Evolutionary conservation across 2,113 vertebrate species (phyloP).

Genomic region (human (Homo sapiens)): GRCh38 chr1:50122001-50122500

Average conservation of each 20-base stretch:
- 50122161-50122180: slow-evolving; percentile 37
- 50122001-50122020: slow-evolving; percentile 16
- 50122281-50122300: not conserved
- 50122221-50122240: not conserved
- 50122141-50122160: not conserved
- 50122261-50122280: not conserved
- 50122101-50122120: not conserved
- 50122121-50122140: slow-evolving; percentile 21
- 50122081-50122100: slow-evolving; percentile 26
- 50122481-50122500: not conserved
- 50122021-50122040: slow-evolving; percentile 35
- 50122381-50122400: slow-evolving; percentile 13
- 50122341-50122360: not conserved
- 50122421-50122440: not conserved
- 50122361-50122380: slow-evolving; percentile 16
- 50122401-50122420: slow-evolving; percentile 31
- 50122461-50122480: not conserved
- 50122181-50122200: slow-evolving; percentile 14
- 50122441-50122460: slow-evolving; percentile 4
- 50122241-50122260: not conserved
- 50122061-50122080: not conserved
- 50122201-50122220: slow-evolving; percentile 12
- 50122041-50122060: slow-evolving; percentile 50
- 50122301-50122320: not conserved
- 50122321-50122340: not conserved